Percentiles rank a stretch among this genome's conserved stretches.
Conservation (phyloP, 2,888 invertebrate species). For the Pogonocherus hispidulus region DNA sequence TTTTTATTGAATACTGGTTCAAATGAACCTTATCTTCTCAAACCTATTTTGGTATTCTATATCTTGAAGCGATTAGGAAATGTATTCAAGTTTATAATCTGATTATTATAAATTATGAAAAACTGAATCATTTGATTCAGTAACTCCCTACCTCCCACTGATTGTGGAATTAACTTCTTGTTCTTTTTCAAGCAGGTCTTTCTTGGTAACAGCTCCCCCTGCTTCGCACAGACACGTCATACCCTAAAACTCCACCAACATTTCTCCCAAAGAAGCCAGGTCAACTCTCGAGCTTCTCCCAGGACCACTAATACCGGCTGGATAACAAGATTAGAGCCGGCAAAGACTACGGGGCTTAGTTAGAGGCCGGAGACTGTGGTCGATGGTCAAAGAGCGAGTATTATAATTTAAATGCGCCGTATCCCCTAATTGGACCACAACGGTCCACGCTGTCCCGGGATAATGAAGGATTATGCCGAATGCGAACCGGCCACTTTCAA, state of each 20-base stretch:
- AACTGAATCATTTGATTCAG: too few species aligned
- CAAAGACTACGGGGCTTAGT: conserved; percentile 23
- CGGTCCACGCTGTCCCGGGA: conserved; percentile 44
- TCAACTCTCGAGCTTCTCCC: background rate
- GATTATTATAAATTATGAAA: too few species aligned
- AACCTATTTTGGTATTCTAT: too few species aligned
- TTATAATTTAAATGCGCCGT: conserved; percentile 51
- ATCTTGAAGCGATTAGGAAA: too few species aligned
- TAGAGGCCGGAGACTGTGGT: conserved; percentile 26
- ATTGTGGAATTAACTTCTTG: too few species aligned
- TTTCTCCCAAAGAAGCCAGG: background rate
- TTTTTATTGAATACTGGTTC: too few species aligned
- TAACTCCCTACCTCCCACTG: too few species aligned
- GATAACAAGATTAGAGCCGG: conserved; percentile 28
- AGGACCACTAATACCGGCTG: background rate
- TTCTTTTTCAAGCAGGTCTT: too few species aligned
- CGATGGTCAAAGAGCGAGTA: conserved; percentile 49
- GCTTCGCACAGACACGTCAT: too few species aligned
- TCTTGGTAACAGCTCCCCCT: too few species aligned
- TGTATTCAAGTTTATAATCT: too few species aligned
- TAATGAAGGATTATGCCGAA: conserved; percentile 46
- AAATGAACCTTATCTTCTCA: too few species aligned
- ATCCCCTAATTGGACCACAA: conserved; percentile 52
- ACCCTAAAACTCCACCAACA: background rate
- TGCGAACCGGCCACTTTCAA: conserved; percentile 9